Evolutionary conservation across 2,113 vertebrate genomes (phyloP).

Genomic region (Herpetotheres cachinnans): DNA sequence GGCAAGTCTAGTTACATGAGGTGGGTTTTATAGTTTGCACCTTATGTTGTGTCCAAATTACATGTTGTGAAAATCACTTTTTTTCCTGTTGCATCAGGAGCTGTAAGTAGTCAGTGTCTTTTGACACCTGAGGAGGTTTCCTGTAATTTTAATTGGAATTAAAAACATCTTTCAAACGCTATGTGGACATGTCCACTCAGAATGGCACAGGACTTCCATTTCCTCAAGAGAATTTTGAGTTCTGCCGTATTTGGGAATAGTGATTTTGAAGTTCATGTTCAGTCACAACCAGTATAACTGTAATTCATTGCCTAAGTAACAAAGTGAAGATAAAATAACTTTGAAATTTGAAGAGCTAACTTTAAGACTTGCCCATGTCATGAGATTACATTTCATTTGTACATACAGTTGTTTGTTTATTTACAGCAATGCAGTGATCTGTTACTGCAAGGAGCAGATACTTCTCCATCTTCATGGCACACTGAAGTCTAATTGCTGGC

Average conservation of each 20-base stretch:
- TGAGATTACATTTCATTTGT: neutral
- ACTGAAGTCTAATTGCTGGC: neutral
- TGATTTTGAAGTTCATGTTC: neutral
- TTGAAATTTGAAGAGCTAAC: neutral
- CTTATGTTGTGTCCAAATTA: neutral
- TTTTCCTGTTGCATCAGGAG: neutral
- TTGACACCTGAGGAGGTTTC: neutral
- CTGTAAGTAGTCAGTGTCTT: neutral
- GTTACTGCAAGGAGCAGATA: neutral
- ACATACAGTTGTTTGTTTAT: neutral
- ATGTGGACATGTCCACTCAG: accelerated
- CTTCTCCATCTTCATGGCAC: neutral
- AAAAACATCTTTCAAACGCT: neutral
- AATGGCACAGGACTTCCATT: neutral
- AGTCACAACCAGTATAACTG: neutral
- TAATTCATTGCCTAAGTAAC: neutral
- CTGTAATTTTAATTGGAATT: neutral
- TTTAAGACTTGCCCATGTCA: neutral
- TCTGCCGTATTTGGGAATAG: neutral
- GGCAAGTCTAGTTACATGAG: neutral
- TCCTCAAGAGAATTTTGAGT: neutral
- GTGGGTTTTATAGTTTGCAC: neutral
- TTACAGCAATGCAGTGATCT: neutral
- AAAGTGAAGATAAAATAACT: neutral
- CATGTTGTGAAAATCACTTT: neutral